phyloP scores from a whole-genome alignment of 64 coral and sea anemone genomes.

The Montipora sp. region DNA sequence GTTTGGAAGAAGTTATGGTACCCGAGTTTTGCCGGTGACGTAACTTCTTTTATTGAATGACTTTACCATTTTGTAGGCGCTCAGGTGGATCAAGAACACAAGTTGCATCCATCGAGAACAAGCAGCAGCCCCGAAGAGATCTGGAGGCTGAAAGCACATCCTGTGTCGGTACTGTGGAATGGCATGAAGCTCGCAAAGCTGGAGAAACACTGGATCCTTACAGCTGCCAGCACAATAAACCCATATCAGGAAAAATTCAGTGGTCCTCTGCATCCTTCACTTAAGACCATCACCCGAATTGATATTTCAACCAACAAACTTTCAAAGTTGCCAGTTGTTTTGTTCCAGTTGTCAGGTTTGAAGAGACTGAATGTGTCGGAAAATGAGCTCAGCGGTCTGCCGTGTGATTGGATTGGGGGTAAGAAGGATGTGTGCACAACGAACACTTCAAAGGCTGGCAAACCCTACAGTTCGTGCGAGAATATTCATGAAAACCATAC shows the following conservation, averaged over 20 bases:
- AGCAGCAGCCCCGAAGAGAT: constrained; percentile 79
- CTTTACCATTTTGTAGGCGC: constrained; percentile 55
- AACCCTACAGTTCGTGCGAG: constrained; percentile 69
- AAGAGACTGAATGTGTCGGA: constrained; percentile 78
- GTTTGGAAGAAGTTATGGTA: too few species aligned
- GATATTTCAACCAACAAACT: constrained; percentile 85
- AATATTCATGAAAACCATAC: constrained; percentile 48
- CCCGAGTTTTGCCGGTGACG: too few species aligned
- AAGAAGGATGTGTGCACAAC: constrained; percentile 8
- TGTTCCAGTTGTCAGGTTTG: constrained; percentile 82
- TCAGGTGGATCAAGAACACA: constrained; percentile 87
- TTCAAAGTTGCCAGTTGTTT: constrained; percentile 72
- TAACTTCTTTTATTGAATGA: neutral
- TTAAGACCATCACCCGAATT: constrained; percentile 83
- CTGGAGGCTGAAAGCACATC: constrained; percentile 58
- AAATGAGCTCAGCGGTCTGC: constrained; percentile 63
- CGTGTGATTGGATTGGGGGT: constrained; percentile 70
- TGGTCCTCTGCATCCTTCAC: constrained; percentile 63
- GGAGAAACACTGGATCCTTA: constrained; percentile 81
- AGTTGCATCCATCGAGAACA: constrained; percentile 65
- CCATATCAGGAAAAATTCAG: constrained; percentile 60
- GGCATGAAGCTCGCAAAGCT: constrained; percentile 68
- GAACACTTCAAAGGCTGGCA: constrained; percentile 44
- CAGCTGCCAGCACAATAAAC: constrained; percentile 78
- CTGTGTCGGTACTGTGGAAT: constrained; percentile 85